These are phyloP conservation scores for Portevinia maculata DNA, from an alignment of 2,888 invertebrate genomes.

Conservation along the genomic window DNA sequence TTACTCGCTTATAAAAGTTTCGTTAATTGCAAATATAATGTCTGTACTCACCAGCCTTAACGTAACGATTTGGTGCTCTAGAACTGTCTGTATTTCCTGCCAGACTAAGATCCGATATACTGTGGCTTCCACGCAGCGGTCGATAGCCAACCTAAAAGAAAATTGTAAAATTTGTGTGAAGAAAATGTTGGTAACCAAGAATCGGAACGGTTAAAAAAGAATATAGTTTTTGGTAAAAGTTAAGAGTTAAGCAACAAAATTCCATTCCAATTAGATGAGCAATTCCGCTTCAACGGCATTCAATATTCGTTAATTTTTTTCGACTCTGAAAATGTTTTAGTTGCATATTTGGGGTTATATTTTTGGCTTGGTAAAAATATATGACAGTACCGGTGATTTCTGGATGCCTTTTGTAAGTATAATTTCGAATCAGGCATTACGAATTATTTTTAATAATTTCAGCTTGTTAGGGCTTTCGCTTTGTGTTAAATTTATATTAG, in stretches of 20 bases:
- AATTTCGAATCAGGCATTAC: neutral
- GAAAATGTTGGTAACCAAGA: neutral
- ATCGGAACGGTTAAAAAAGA: conserved; percentile 22
- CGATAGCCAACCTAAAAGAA: conserved; percentile 88
- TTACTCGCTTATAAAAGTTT: neutral
- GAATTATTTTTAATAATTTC: neutral
- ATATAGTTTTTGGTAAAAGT: conserved; percentile 15
- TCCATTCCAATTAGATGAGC: conserved; percentile 47
- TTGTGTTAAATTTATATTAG: neutral
- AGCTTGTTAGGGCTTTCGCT: neutral
- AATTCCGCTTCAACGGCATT: conserved; percentile 46
- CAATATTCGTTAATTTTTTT: conserved; percentile 13
- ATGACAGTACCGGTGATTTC: conserved; percentile 16
- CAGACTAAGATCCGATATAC: conserved; percentile 92
- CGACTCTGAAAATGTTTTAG: neutral
- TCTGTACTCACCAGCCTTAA: conserved; percentile 83
- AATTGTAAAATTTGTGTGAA: neutral
- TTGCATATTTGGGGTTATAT: neutral
- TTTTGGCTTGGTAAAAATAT: neutral
- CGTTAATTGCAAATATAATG: neutral
- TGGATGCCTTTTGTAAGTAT: neutral
- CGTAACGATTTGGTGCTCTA: conserved; percentile 82
- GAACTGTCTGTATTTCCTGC: conserved; percentile 83
- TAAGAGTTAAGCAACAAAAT: conserved; percentile 23
- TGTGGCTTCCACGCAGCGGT: conserved; percentile 92